These are phyloP conservation scores for Spea hammondii DNA, from an alignment of 2,797 vertebrate genomes.

Conservation along the genomic window DNA sequence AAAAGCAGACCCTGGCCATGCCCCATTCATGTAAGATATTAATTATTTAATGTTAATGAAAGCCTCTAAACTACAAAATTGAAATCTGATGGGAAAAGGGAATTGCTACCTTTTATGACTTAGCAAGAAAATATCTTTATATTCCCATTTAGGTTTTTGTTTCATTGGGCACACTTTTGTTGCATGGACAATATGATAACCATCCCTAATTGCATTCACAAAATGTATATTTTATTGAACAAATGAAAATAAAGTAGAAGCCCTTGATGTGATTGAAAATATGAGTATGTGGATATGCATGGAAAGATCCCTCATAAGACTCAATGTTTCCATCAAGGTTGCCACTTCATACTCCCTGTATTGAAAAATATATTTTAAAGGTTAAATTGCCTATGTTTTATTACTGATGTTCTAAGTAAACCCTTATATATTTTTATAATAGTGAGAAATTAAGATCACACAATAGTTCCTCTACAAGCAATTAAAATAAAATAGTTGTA, in stretches of 20 bases:
- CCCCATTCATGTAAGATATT: not conserved
- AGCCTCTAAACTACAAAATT: not conserved
- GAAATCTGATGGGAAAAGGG: not conserved
- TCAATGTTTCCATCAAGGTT: slow-evolving; percentile 4
- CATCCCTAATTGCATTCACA: slow-evolving; percentile 14
- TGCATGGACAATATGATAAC: not conserved
- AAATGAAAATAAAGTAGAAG: slow-evolving; percentile 13
- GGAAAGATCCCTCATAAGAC: slow-evolving; percentile 13
- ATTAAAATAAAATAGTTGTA: too few relatives aligned
- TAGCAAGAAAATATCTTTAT: not conserved
- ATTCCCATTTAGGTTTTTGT: not conserved
- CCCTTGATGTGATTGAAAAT: slow-evolving; percentile 20
- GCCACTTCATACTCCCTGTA: not conserved
- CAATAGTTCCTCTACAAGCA: too few relatives aligned
- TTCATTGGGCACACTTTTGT: not conserved
- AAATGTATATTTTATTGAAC: slow-evolving; percentile 23
- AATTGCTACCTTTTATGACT: not conserved
- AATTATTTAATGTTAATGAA: not conserved
- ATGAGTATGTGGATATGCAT: not conserved
- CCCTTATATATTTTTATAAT: too few relatives aligned
- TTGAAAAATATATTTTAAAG: too few relatives aligned
- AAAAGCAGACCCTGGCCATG: not conserved
- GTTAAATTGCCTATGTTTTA: too few relatives aligned
- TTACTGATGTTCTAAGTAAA: too few relatives aligned
- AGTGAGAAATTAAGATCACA: too few relatives aligned